These are phyloP conservation scores for Catocala nupta DNA, from an alignment of 2,888 invertebrate species.

Conservation along the genomic window DNA sequence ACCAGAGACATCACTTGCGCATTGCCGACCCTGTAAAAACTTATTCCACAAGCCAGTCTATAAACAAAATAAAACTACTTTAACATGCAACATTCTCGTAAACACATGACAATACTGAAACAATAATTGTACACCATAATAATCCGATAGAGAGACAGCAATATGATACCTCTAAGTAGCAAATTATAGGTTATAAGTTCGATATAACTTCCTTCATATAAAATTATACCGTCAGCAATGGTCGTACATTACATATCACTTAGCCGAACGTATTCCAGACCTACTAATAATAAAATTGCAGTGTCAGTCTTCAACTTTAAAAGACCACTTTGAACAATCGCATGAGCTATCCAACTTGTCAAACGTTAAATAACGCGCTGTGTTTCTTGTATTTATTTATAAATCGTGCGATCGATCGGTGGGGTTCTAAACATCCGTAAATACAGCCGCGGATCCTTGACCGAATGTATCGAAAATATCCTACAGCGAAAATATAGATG, in stretches of 20 bases:
- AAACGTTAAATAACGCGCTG: constrained; percentile 41
- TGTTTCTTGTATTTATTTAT: constrained; percentile 52
- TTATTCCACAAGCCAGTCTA: no score
- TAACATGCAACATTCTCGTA: no score
- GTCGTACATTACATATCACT: constrained; percentile 12
- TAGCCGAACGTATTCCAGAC: constrained; percentile 22
- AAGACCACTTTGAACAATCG: constrained; percentile 39
- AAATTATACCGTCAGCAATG: no score
- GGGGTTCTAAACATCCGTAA: constrained; percentile 48
- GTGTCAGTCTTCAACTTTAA: constrained; percentile 32
- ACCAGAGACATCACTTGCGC: no score
- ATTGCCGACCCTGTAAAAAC: no score
- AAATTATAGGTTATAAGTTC: no score
- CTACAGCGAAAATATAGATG: constrained; percentile 2
- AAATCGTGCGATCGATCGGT: constrained; percentile 48
- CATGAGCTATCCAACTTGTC: constrained; percentile 43
- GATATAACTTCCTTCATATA: no score
- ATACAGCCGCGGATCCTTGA: constrained; percentile 60
- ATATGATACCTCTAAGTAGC: no score
- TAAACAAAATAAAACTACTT: no score
- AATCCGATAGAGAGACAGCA: no score
- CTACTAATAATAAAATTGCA: constrained; percentile 43
- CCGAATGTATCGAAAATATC: constrained; percentile 61
- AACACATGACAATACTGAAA: no score
- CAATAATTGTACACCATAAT: no score